Evolutionary conservation across 2,113 vertebrate genomes (phyloP).

Genomic region (Choloepus hoffmanni): DNA sequence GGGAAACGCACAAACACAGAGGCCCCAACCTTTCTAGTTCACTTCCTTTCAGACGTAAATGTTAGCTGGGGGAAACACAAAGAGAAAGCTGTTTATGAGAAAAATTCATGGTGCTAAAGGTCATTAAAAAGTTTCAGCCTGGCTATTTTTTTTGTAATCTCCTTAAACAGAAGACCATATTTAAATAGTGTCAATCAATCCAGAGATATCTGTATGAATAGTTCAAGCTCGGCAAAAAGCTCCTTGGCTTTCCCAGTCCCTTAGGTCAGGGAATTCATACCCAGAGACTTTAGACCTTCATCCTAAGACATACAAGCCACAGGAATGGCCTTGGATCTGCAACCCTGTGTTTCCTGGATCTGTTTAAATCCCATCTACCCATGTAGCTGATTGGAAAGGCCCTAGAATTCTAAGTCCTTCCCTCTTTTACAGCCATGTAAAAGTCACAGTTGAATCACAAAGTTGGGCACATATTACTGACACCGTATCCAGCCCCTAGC

Average conservation of each 20-base stretch:
- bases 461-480: slow-evolving; percentile 15
- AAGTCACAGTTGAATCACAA: slow-evolving; percentile 67
- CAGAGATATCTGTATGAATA: neutral
- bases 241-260: slow-evolving; percentile 26
- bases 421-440: slow-evolving; percentile 55
- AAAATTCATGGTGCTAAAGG: slow-evolving; percentile 23
- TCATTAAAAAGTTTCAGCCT: slow-evolving; percentile 45
- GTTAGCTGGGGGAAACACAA: slow-evolving; percentile 19
- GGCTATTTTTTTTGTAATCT: slow-evolving; percentile 60
- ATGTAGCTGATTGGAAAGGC: neutral
- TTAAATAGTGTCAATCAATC: slow-evolving; percentile 41
- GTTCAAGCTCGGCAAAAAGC: slow-evolving; percentile 21
- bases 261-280: slow-evolving; percentile 39
- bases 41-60: slow-evolving; percentile 71
- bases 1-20: slow-evolving; percentile 26
- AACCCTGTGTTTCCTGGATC: slow-evolving; percentile 45
- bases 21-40: slow-evolving; percentile 34
- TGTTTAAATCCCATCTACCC: neutral
- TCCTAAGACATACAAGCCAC: slow-evolving; percentile 57
- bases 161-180: neutral
- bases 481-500: slow-evolving; percentile 38
- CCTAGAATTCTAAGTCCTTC: slow-evolving; percentile 44
- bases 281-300: neutral
- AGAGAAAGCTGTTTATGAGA: slow-evolving; percentile 59
- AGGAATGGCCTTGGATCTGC: slow-evolving; percentile 56